Conservation (phyloP, 2,888 invertebrate species). For the Cremastinae sp. region DNA sequence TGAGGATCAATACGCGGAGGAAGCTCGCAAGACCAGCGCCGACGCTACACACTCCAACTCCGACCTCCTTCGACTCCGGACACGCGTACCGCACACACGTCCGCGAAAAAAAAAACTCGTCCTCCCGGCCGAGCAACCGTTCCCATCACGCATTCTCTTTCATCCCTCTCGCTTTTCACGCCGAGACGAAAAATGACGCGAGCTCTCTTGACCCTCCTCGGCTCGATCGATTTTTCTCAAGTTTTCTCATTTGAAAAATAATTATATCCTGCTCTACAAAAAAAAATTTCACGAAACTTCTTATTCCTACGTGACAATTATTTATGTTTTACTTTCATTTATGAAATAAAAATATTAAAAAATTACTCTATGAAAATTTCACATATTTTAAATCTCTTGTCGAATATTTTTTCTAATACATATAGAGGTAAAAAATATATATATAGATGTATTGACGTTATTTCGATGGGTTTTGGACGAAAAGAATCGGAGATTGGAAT, state of each 20-base stretch:
- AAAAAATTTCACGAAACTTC: too few species aligned
- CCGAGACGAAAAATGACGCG: constrained; percentile 3
- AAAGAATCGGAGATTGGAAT: constrained; percentile 50
- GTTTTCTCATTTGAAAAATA: too few species aligned
- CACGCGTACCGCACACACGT: constrained; percentile 25
- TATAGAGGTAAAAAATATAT: too few species aligned
- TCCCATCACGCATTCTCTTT: constrained; percentile 5
- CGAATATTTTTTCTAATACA: too few species aligned
- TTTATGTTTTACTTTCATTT: too few species aligned
- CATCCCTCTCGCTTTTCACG: not conserved
- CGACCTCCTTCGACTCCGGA: constrained; percentile 75
- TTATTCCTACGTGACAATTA: too few species aligned
- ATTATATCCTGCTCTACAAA: too few species aligned
- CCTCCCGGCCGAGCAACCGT: constrained; percentile 25
- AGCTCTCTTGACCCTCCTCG: not conserved
- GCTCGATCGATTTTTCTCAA: not conserved
- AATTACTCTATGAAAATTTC: too few species aligned
- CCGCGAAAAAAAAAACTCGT: constrained; percentile 21
- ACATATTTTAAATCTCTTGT: too few species aligned
- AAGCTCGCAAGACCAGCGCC: constrained; percentile 78
- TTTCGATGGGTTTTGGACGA: too few species aligned
- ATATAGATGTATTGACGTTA: too few species aligned
- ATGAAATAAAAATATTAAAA: too few species aligned
- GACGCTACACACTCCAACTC: constrained; percentile 75
- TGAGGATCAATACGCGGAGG: constrained; percentile 80